Evolutionary conservation across 2,888 invertebrate species (phyloP).

Genomic region (Campopleginae sp.): DNA sequence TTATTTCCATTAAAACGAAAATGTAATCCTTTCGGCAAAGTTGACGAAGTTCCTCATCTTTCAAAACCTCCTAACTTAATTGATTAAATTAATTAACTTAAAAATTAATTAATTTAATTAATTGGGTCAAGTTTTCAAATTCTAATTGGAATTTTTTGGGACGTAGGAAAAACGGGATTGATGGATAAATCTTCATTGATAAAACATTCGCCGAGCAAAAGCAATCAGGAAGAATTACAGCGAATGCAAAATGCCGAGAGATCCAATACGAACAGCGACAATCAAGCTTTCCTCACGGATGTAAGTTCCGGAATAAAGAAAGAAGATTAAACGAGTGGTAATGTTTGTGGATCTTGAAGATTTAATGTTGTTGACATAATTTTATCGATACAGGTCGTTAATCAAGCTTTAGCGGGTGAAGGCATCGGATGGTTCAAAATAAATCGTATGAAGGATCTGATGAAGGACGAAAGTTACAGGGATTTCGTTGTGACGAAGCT

Average conservation of each 20-base stretch:
- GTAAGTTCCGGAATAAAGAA: conserved; percentile 85
- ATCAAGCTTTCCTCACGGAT: conserved; percentile 97
- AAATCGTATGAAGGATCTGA: conserved; percentile 95
- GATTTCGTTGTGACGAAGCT: conserved; percentile 97
- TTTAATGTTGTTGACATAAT: conserved; percentile 12
- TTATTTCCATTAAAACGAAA: background rate
- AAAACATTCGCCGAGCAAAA: conserved; percentile 90
- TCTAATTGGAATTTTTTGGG: conserved; percentile 33
- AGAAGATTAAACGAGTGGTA: background rate
- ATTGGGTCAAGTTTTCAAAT: too few relatives aligned
- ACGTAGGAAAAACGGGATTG: conserved; percentile 88
- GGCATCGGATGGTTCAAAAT: conserved; percentile 98
- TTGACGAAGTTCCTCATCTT: too few relatives aligned
- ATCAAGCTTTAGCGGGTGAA: conserved; percentile 94
- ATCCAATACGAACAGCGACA: conserved; percentile 93
- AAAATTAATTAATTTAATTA: too few relatives aligned
- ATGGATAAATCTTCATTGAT: conserved; percentile 96
- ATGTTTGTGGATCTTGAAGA: background rate
- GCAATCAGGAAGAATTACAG: conserved; percentile 88
- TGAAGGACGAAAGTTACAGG: conserved; percentile 99
- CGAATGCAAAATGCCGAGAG: conserved; percentile 89
- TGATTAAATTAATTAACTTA: too few relatives aligned
- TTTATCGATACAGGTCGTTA: conserved; percentile 87
- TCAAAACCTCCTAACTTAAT: too few relatives aligned
- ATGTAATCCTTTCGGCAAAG: background rate